phyloP scores from a whole-genome alignment of 2,113 vertebrate genomes.

The Grammomys dolichurus region DNA sequence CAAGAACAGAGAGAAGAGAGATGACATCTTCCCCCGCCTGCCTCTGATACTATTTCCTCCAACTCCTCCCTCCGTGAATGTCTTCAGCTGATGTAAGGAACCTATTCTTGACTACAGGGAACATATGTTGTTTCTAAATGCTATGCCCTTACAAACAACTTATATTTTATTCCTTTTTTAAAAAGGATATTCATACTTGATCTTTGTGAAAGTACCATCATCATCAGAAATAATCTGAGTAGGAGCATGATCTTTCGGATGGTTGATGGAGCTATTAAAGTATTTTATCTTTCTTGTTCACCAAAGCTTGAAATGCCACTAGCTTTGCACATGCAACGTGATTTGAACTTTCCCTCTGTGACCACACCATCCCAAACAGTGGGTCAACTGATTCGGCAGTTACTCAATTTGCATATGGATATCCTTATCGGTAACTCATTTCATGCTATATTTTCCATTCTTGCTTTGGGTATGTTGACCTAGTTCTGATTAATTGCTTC shows the following conservation, averaged over 20 bases:
- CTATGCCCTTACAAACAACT: constrained; percentile 74
- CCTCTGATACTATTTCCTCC: constrained; percentile 59
- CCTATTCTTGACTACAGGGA: constrained; percentile 73
- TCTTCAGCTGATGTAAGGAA: constrained; percentile 74
- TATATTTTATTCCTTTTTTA: constrained; percentile 23
- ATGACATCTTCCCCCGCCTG: constrained; percentile 27
- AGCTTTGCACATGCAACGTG: neutral
- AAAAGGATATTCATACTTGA: constrained; percentile 59
- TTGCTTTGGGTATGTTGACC: constrained; percentile 1
- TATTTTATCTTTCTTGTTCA: constrained; percentile 56
- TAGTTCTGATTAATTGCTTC: constrained; percentile 24
- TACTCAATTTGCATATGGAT: neutral
- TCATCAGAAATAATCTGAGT: constrained; percentile 64
- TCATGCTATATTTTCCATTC: constrained; percentile 45
- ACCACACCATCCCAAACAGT: neutral
- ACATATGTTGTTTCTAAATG: constrained; percentile 81
- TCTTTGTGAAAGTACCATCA: constrained; percentile 67
- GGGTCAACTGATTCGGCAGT: neutral
- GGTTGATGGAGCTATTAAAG: constrained; percentile 61
- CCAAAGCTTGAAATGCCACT: constrained; percentile 32
- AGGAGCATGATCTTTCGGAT: constrained; percentile 63
- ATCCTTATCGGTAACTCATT: neutral
- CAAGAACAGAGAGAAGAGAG: constrained; percentile 32
- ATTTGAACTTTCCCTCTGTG: neutral
- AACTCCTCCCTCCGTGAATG: constrained; percentile 64